Percentiles rank a stretch among this genome's conserved stretches.
These are phyloP conservation scores for Cyclophora albipunctata DNA, from an alignment of 2,888 invertebrate genomes.

Conservation along the genomic window DNA sequence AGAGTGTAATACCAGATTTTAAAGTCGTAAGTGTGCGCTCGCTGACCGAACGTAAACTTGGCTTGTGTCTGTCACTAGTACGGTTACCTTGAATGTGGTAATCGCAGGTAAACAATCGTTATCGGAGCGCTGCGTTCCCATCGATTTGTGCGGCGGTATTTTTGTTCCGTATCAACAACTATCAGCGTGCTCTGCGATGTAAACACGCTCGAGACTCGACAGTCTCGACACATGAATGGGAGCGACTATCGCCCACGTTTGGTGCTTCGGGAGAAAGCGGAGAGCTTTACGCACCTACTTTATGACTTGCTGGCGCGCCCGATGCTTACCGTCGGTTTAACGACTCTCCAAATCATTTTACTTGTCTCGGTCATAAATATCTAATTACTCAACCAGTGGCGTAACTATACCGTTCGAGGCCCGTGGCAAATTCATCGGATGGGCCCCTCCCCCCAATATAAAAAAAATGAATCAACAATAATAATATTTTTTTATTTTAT, in stretches of 20 bases:
- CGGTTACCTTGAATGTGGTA: constrained; percentile 58
- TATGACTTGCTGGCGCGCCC: constrained; percentile 10
- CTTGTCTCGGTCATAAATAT: no score
- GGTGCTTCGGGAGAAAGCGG: constrained; percentile 46
- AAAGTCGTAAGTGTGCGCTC: constrained; percentile 18
- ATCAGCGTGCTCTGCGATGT: constrained; percentile 28
- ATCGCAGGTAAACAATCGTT: constrained; percentile 66
- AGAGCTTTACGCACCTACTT: constrained; percentile 26
- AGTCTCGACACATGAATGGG: constrained; percentile 48
- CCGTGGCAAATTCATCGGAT: no score
- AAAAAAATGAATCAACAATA: no score
- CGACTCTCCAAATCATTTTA: no score
- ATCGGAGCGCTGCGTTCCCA: constrained; percentile 44
- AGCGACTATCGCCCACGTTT: constrained; percentile 58
- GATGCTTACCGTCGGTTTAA: background rate
- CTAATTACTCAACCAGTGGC: no score
- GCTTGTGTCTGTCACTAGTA: constrained; percentile 23
- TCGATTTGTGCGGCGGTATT: constrained; percentile 46
- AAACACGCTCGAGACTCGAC: constrained; percentile 40
- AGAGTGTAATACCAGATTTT: constrained; percentile 30
- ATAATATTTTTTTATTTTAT: no score
- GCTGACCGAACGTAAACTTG: constrained; percentile 21
- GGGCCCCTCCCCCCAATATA: no score
- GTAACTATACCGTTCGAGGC: no score
- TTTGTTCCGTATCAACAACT: constrained; percentile 35